These are phyloP conservation scores for Dipodomys stephensi DNA, from an alignment of 2,113 vertebrate species.

Conservation along the genomic window DNA sequence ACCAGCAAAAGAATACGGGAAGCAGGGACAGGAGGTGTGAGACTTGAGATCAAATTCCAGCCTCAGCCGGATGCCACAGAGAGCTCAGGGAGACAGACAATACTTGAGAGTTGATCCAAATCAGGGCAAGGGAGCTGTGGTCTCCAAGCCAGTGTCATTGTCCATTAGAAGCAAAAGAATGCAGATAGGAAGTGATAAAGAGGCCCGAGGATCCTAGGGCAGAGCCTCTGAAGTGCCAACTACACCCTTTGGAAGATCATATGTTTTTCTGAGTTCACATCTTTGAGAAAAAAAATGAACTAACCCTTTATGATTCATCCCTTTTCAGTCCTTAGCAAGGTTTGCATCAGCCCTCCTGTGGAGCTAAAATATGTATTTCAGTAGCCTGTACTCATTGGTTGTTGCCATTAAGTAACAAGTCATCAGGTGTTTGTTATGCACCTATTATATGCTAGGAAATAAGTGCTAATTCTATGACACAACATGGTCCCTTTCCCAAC, in stretches of 20 bases:
- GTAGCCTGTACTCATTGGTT: background rate
- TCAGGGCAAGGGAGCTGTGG: background rate
- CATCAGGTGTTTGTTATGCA: background rate
- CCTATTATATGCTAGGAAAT: background rate
- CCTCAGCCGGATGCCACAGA: background rate
- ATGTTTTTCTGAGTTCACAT: background rate
- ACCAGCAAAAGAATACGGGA: background rate
- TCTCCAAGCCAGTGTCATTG: background rate
- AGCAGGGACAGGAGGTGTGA: background rate
- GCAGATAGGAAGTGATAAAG: background rate
- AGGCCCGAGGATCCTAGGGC: background rate
- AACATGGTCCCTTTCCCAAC: background rate
- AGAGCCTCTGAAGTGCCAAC: background rate
- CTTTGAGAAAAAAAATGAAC: background rate
- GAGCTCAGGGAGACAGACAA: background rate
- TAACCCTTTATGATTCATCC: background rate
- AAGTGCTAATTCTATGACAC: background rate
- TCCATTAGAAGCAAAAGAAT: background rate
- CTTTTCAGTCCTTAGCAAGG: background rate
- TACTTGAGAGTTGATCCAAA: background rate
- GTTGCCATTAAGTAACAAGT: background rate
- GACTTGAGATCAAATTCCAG: background rate
- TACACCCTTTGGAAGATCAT: background rate
- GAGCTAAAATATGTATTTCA: background rate
- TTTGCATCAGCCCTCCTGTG: background rate